Base-by-base conservation (phyloP, 2,888 invertebrate genomes). In the Drosophila falleni region DNA sequence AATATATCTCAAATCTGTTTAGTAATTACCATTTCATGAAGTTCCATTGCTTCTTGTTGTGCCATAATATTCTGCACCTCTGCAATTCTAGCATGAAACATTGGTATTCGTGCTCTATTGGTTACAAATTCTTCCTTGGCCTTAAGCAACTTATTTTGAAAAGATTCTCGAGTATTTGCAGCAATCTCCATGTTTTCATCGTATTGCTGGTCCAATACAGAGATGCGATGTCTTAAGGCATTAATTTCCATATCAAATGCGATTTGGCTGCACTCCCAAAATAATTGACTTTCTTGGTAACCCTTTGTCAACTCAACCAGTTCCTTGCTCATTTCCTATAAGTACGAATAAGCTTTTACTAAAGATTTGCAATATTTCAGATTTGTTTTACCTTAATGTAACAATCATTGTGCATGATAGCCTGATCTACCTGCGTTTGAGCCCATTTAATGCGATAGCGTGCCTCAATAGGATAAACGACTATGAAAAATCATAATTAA, bases 361-460 rank as follows among this genome's bases (percentile, higher is more conserved):
- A 13, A 42, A 42, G 13, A 16, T 29, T 5, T 8, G 6, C 1
- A 5, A 11, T 41, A 6, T n/a, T 11, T 33, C 8, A 1, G 0
- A 16, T 49, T 13, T 11, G 1, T 10, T n/a, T 33, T 47, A 82
- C 80, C 69, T 64, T 44, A 6, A 47, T 23, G 3, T 13, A n/a
- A 0, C 26, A 10, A 3, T 62, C 59, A n/a, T 50, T 50, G 0
- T n/a, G 8, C 6, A 51, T 42, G 0, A 41, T 5, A 3, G n/a
- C 35, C 53, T 82, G 83, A 1, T 80, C 78, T 47, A 70, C n/a
- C 5, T 19, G 37, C 2, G 68, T 39, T 23, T 73, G 29, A 4
- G 63, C 37, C 56, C 63, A 69, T 2, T 74, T 73, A 8, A 85
- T 42, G 5, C 42, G 67, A 50, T 76, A 82, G 1, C 86, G 76